Base-by-base conservation (phyloP, 2,797 vertebrate genomes). In the Chaetodon trifasciatus region DNA sequence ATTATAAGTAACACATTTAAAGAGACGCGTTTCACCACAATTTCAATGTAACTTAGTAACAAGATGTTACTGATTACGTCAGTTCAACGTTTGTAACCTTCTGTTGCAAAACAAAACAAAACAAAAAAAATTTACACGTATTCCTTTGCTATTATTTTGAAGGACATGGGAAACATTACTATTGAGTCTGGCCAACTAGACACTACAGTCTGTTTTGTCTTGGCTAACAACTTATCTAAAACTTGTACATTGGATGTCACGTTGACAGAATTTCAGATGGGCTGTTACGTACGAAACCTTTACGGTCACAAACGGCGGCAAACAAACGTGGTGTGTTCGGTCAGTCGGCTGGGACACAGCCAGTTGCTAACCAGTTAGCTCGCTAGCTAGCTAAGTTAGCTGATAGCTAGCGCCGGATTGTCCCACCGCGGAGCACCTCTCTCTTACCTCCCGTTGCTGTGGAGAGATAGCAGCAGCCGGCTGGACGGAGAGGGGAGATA, bases 401-500 rank as follows among this genome's bases (percentile, higher is more conserved):
- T 10, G 32, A n/a, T 11, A 77, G 85, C 89, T 81, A 93, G 79
- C 81, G 37, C 0, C 55, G 64, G 89, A 58, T 74, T 72, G 92
- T 92, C 90, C 91, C 90, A 74, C 40, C 61, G 79, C 87, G 78
- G 89, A 85, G 82, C 85, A 32, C 79, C 80, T 78, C 74, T 70
- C 70, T 80, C 92, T 94, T 93, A 95, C 94, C 94, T 94, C 91
- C 91, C 86, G 88, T 70, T 39, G 91, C 83, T 55, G 87, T 55
- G 79, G 79, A 79, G 84, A 81, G 81, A 67, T 44, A 74, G 83
- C 86, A 46, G 89, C 90, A 80, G 88, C 87, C 82, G 82, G 75
- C 76, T 68, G 85, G 75, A 60, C 77, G 76, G 71, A 81, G 61
- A 23, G 32, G 46, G 73, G n/a, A 44, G 71, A 39, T 0, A 76